Percentiles rank a stretch among this genome's conserved stretches.
These are phyloP conservation scores for Globicephala melas DNA, from an alignment of 2,113 vertebrate genomes.

Conservation along the genomic window DNA sequence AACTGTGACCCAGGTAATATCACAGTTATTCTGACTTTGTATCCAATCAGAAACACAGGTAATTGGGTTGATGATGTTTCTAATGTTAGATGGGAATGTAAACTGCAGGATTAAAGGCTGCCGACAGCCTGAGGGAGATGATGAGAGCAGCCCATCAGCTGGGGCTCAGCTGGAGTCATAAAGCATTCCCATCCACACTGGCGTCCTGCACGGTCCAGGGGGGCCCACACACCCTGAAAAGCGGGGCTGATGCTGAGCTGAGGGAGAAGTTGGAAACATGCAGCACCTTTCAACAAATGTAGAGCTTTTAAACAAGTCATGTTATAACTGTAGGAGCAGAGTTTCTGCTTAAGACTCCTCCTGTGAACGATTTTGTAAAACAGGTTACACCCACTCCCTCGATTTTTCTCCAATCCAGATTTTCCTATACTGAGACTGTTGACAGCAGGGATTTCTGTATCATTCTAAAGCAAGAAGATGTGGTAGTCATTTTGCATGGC, in stretches of 20 bases:
- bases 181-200: accelerated
- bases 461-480: neutral
- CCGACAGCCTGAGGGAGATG: neutral
- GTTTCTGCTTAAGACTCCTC: neutral
- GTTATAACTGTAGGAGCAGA: neutral
- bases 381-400: neutral
- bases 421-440: neutral
- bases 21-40: neutral
- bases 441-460: neutral
- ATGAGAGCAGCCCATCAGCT: neutral
- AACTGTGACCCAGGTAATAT: neutral
- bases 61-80: neutral
- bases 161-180: neutral
- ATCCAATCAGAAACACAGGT: neutral
- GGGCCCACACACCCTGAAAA: neutral
- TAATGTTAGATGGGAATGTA: neutral
- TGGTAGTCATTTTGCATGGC: neutral
- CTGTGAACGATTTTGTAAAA: neutral
- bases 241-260: neutral
- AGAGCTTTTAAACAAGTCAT: neutral
- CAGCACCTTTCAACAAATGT: neutral
- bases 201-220: too few relatives aligned
- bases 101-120: neutral
- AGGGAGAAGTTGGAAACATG: neutral
- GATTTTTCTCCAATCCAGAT: neutral